These are phyloP conservation scores for Contarinia nasturtii DNA, from an alignment of 1,140 invertebrate species.

Conservation along the genomic window DNA sequence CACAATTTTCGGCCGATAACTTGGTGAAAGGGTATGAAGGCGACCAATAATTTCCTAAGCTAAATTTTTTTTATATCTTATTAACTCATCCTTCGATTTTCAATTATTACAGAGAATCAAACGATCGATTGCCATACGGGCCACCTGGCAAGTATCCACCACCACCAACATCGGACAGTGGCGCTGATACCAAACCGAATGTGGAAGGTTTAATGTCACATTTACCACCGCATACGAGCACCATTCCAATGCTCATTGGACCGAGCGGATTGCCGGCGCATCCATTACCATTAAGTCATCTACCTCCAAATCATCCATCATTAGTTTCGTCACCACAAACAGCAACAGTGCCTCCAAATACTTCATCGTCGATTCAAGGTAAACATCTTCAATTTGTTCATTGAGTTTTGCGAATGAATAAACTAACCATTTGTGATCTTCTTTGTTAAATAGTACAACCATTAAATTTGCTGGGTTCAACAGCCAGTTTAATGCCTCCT, in stretches of 20 bases:
- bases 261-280: background rate
- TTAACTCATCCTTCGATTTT: too few relatives aligned
- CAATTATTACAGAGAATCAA: too few relatives aligned
- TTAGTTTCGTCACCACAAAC: background rate
- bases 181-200: too few relatives aligned
- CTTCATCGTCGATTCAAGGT: background rate
- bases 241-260: background rate
- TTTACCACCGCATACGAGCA: background rate
- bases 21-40: constrained; percentile 12
- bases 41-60: background rate
- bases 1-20: constrained; percentile 16
- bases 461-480: constrained; percentile 1
- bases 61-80: too few relatives aligned
- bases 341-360: background rate
- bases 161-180: constrained; percentile 10
- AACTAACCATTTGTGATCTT: too few relatives aligned
- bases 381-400: background rate
- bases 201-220: background rate
- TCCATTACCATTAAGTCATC: background rate
- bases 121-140: constrained; percentile 13
- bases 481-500: background rate
- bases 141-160: constrained; percentile 11
- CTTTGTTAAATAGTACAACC: too few relatives aligned
- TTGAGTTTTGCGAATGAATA: background rate
- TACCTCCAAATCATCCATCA: constrained; percentile 4